Evolutionary conservation across 1,140 invertebrate genomes (phyloP), one percentile per base, ranked within the genome.

Genomic region (Drusus annulatus): DNA sequence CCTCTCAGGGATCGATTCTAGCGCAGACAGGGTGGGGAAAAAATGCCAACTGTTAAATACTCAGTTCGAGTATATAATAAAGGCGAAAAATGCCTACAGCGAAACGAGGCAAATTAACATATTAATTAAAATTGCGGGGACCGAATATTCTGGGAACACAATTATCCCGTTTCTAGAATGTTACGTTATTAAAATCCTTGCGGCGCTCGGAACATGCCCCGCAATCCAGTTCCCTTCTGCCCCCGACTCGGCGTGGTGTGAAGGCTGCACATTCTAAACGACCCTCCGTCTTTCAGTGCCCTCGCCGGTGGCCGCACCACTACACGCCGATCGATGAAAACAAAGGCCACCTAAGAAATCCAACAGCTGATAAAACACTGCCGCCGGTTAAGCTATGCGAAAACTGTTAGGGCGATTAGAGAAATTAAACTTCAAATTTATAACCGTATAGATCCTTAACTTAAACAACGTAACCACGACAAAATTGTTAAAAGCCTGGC

Each of bases 51-150:
- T 36, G 28, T 68, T 60, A 60, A 60, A 68, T 50, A 50, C n/a
- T 45, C 13, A 13, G 36, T 45, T 45, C 36, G 10, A 2, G 36
- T 7, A 52, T 51, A 71, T 21, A 51, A 69, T 69, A 69, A 69
- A 71, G 52, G 0, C 13, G n/a, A 71, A 71, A 71, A 51, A 71
- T 51, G 31, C 23, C 68, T n/a, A 15, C 7, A 19, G 31, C 31
- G 36, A 45, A 45, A 51, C 17, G 50, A 16, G 50, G 45, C 23
- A 28, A 71, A 71, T 71, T 71, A 19, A 51, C 68, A 71, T 71
- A 71, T 71, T 71, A 71, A 71, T 71, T 71, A 71, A 71, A 71
- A 52, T 50, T 19, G 68, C 68, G 13, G 68, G 31, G 25, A 23
- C 23, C 17, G 23, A 25, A 25, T 23, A 65, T 28, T 28, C 15